These are phyloP conservation scores for Etheostoma nigrum DNA, from an alignment of 2,797 vertebrate genomes.

Conservation along the genomic window DNA sequence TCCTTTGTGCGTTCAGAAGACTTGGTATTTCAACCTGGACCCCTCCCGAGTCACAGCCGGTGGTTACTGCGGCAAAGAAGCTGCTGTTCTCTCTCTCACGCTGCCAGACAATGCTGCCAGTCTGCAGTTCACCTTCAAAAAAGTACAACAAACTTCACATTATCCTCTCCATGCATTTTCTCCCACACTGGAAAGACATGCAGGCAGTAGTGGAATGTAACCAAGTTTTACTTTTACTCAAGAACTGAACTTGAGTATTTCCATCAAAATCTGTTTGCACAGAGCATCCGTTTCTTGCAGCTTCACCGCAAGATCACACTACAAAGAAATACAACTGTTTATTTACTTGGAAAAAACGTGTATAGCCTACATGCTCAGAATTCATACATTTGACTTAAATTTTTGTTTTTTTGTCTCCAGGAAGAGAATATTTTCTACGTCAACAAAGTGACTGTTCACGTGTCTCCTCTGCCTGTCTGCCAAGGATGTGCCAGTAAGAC, in stretches of 20 bases:
- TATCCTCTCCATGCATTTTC: neutral
- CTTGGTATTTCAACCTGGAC: constrained; percentile 84
- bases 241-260: too few relatives aligned
- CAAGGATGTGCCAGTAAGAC: constrained; percentile 70
- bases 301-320: neutral
- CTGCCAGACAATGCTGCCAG: constrained; percentile 77
- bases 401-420: constrained; percentile 54
- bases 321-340: neutral
- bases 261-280: too few relatives aligned
- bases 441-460: constrained; percentile 69
- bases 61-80: constrained; percentile 81
- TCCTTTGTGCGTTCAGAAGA: constrained; percentile 71
- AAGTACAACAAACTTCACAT: constrained; percentile 78
- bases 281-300: neutral
- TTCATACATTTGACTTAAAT: neutral
- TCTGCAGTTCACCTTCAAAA: constrained; percentile 87
- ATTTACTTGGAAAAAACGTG: neutral
- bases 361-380: neutral
- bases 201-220: neutral
- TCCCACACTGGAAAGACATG: neutral
- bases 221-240: neutral
- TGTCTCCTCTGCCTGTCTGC: constrained; percentile 82
- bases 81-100: constrained; percentile 81
- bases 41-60: constrained; percentile 72
- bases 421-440: constrained; percentile 80